Evolutionary conservation across 2,113 vertebrate genomes (phyloP).

Genomic region (Empidonax alnorum): DNA sequence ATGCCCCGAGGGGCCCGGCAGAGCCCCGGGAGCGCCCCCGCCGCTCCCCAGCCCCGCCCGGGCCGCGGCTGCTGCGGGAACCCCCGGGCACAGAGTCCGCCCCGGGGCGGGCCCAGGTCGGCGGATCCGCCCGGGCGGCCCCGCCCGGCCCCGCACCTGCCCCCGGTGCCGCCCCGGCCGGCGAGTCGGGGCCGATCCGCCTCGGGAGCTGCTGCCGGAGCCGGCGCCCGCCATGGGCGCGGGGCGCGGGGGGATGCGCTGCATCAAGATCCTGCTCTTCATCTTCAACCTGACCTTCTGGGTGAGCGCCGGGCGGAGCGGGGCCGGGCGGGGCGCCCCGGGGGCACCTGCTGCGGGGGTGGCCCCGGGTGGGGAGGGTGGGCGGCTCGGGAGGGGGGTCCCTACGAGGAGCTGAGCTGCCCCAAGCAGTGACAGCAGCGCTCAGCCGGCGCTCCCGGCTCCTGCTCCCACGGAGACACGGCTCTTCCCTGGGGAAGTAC

Average conservation of each 20-base stretch:
- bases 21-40: neutral
- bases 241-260: conserved; percentile 87
- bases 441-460: neutral
- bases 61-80: neutral
- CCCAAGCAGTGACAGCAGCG: accelerated
- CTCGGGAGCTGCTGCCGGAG: neutral
- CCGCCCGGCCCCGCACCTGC: neutral
- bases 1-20: neutral
- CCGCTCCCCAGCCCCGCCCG: neutral
- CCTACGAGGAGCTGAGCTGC: neutral
- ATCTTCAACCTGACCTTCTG: conserved; percentile 94
- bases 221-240: conserved; percentile 79
- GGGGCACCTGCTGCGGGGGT: neutral
- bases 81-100: neutral
- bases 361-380: no score
- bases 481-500: accelerated
- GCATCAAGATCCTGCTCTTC: conserved; percentile 91
- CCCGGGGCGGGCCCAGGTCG: neutral
- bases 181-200: neutral
- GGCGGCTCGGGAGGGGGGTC: neutral
- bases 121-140: neutral
- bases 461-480: accelerated
- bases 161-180: neutral
- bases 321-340: neutral
- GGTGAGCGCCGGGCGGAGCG: conserved; percentile 78